phyloP scores from a whole-genome alignment of 2,797 vertebrate species.

The Squalus acanthias region DNA sequence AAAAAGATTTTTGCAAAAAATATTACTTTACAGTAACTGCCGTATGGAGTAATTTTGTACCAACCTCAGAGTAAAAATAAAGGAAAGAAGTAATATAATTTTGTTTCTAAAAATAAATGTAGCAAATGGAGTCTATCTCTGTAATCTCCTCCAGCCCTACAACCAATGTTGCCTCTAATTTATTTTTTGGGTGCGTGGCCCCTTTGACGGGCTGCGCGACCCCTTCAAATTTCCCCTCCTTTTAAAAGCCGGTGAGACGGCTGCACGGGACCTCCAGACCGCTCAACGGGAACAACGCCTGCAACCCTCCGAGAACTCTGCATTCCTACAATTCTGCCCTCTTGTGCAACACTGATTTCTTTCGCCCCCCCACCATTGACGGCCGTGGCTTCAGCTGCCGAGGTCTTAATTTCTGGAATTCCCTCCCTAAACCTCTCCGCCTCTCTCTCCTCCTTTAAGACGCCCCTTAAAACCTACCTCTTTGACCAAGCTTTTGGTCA shows the following conservation, averaged over 20 bases:
- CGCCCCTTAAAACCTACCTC: neutral
- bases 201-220: too few relatives aligned
- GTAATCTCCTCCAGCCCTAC: neutral
- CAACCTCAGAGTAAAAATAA: neutral
- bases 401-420: neutral
- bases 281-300: too few relatives aligned
- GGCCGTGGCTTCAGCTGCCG: neutral
- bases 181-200: too few relatives aligned
- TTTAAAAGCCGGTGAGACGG: too few relatives aligned
- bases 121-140: neutral
- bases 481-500: neutral
- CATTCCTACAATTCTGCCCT: neutral
- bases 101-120: neutral
- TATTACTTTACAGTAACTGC: neutral
- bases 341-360: neutral
- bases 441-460: neutral
- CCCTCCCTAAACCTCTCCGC: neutral
- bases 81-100: neutral
- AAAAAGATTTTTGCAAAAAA: neutral
- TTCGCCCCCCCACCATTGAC: neutral
- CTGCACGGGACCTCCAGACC: too few relatives aligned
- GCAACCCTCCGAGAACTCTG: too few relatives aligned
- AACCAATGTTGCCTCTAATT: too few relatives aligned
- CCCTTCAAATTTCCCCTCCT: too few relatives aligned
- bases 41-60: neutral